A percentile compares a stretch with the other conserved stretches of the same genome.
Conservation (phyloP, 2,888 invertebrate genomes). For the Drosophila limbata region DNA sequence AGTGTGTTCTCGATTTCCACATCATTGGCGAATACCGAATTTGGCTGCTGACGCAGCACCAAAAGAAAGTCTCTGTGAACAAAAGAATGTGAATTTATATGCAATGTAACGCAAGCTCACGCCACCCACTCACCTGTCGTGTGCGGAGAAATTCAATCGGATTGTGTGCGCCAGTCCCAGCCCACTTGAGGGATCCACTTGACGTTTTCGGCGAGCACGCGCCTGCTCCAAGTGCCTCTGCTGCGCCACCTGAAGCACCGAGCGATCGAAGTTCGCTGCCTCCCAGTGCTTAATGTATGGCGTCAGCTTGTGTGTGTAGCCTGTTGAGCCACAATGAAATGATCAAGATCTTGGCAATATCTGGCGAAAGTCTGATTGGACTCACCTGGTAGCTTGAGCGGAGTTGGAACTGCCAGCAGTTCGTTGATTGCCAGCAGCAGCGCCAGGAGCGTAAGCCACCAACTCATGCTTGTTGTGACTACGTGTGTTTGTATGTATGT, state of each 20-base stretch:
- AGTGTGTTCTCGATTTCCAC: slow-evolving; percentile 91
- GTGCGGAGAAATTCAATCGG: slow-evolving; percentile 85
- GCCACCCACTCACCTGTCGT: slow-evolving; percentile 85
- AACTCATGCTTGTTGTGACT: slow-evolving; percentile 81
- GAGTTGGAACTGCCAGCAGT: slow-evolving; percentile 84
- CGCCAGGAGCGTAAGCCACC: slow-evolving; percentile 84
- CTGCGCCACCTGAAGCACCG: slow-evolving; percentile 83
- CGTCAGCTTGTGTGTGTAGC: slow-evolving; percentile 87
- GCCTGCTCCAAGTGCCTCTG: slow-evolving; percentile 84
- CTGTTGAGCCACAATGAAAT: slow-evolving; percentile 83
- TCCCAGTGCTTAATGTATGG: slow-evolving; percentile 93
- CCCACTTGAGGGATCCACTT: slow-evolving; percentile 78
- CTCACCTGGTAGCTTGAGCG: slow-evolving; percentile 84
- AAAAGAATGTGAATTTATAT: slow-evolving; percentile 43
- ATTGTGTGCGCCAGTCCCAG: slow-evolving; percentile 84
- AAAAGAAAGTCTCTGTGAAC: slow-evolving; percentile 91
- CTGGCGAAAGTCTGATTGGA: slow-evolving; percentile 26
- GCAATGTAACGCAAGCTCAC: slow-evolving; percentile 16
- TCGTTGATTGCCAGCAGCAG: slow-evolving; percentile 84
- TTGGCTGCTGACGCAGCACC: slow-evolving; percentile 90
- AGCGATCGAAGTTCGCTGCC: slow-evolving; percentile 90
- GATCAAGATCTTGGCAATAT: slow-evolving; percentile 1
- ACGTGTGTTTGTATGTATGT: slow-evolving; percentile 30
- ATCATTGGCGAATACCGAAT: slow-evolving; percentile 91
- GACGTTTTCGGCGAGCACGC: slow-evolving; percentile 84